Base-by-base conservation (phyloP, 2,888 invertebrate species). In the Dryobota labecula region DNA sequence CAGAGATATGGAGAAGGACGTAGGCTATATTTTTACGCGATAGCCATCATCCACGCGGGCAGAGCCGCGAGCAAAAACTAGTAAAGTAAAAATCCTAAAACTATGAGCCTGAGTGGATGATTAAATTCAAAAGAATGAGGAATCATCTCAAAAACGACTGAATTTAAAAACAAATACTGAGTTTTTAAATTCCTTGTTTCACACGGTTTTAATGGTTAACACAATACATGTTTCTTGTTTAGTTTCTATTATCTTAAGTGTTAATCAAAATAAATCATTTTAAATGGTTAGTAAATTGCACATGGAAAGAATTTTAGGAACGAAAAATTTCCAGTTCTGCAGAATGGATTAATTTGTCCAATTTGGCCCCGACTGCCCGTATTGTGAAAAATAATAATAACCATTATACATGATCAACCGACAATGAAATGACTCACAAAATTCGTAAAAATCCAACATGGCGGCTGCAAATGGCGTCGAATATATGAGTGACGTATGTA, bases 391-490 rank as follows among this genome's bases (percentile, higher is more conserved):
- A 20, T 30, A 38, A 38, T 63, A 38, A 65, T 58, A 2, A 38
- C 64, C 51, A 60, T 60, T 13, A 38, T 1, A 47, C 60, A 60
- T 27, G 15, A 74, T 54, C 33, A 74, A 47, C 30, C 45, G 6
- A 73, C 70, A 60, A 65, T 47, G 65, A 61, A 65, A 70, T 82
- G 74, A 84, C 41, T 73, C 73, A 77, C 49, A 51, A 65, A 68
- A 66, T 62, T 61, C 70, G 69, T 73, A 78, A 54, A 76, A 80
- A 89, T 87, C 69, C 87, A 90, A 85, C 68, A 92, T 90, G 90
- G 89, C 90, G 58, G 74, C 5, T 58, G 80, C 85, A 88, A 87
- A 90, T 90, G 90, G 89, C 89, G 89, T 73, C 78, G 38, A 57
- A 76, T 71, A 65, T 80, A 84, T 84, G 84, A 85, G 83, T 85